Base-by-base conservation (phyloP, 2,888 invertebrate genomes). In the Lasioglossum zephyrum region DNA sequence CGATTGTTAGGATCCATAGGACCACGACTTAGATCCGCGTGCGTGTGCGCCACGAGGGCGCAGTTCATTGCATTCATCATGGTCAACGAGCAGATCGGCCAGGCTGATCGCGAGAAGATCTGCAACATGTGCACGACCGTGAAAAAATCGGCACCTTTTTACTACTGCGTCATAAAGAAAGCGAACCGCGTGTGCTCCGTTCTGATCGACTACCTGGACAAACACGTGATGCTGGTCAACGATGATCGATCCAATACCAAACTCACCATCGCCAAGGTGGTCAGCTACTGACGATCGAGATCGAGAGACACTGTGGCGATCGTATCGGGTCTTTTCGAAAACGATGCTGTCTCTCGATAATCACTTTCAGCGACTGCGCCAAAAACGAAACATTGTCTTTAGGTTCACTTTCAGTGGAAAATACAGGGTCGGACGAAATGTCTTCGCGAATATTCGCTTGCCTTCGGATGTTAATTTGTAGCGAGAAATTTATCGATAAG, bases 41-140 rank as follows among this genome's bases (percentile, higher is more conserved):
- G 79, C 39, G 82, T 86, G 0, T 86, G 86, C 4, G 91, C 91
- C 36, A 93, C 92, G 0, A 79, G 72, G 39, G 69, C 85, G 74
- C 93, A 93, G 78, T 93, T 92, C 75, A 85, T 85, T 77, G 88
- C 92, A 8, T 93, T 93, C 77, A 87, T 90, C 8, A 84, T 86
- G 70, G 87, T 92, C 87, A 87, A 91, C 11, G 84, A 77, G 31
- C 92, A 92, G 66, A 88, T 92, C 53, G 81, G 82, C 49, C 90
- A 90, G 44, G 79, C 82, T 36, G 92, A 91, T 39, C 90, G 91
- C 41, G 82, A 89, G 66, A 75, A 85, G 13, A 87, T 93, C 66
- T 84, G 87, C 70, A 74, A 85, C 26, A 89, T 89, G 88, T 90
- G 89, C 74, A 75, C 78, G 4, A 86, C 76, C 8, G 73, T 69